A percentile compares a stretch with the other conserved stretches of the same genome.
These are phyloP conservation scores for Microctonus hyperodae DNA, from an alignment of 2,888 invertebrate species.

Conservation along the genomic window DNA sequence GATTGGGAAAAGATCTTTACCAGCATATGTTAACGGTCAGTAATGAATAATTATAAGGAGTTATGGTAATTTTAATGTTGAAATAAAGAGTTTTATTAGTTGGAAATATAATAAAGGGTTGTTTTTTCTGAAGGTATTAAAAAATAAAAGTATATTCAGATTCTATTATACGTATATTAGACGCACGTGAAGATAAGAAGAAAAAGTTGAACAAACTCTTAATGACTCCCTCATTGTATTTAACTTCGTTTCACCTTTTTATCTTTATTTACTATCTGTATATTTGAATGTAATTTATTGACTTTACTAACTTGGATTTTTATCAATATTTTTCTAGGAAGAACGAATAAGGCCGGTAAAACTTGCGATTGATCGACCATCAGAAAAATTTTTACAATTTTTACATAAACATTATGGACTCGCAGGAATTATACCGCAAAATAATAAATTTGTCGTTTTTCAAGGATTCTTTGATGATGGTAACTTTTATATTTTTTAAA, in stretches of 20 bases:
- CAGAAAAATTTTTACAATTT: slow-evolving; percentile 86
- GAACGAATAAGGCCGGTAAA: slow-evolving; percentile 73
- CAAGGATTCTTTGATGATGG: slow-evolving; percentile 76
- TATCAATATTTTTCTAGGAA: slow-evolving; percentile 64
- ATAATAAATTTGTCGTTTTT: slow-evolving; percentile 88
- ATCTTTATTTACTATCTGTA: background rate
- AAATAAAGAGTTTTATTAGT: too few relatives aligned
- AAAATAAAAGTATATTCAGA: too few relatives aligned
- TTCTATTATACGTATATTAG: too few relatives aligned
- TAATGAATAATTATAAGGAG: slow-evolving; percentile 25
- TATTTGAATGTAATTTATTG: background rate
- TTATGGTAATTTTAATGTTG: slow-evolving; percentile 8
- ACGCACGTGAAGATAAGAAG: background rate
- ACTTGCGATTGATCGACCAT: slow-evolving; percentile 93
- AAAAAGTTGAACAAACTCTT: slow-evolving; percentile 30
- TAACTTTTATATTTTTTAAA: slow-evolving; percentile 36
- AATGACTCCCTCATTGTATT: background rate
- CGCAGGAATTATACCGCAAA: slow-evolving; percentile 75
- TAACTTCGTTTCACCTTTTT: background rate
- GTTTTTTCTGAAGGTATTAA: too few relatives aligned
- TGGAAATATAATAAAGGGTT: too few relatives aligned
- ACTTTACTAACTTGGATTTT: slow-evolving; percentile 3
- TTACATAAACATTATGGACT: slow-evolving; percentile 82
- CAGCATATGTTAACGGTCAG: slow-evolving; percentile 86
- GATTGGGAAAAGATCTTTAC: slow-evolving; percentile 84